Evolutionary conservation across 2,888 invertebrate species (phyloP), one percentile per base, ranked within the genome.

Genomic region (Gari tellinella): DNA sequence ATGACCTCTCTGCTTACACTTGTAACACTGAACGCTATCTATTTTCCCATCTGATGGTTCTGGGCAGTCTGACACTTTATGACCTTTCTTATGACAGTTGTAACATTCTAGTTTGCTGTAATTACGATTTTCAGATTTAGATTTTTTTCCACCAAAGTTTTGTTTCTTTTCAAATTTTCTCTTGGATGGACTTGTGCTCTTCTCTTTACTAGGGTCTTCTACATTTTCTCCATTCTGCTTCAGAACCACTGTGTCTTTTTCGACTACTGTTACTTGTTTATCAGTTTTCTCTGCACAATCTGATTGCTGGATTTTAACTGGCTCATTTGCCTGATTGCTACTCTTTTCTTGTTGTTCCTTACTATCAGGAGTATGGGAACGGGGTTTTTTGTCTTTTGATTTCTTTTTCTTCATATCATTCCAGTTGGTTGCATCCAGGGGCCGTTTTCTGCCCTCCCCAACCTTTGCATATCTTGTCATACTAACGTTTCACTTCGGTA

Each of bases 41-140:
- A 55, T 31, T 25, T 60, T 55, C 0, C 63, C 75, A 49, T 62
- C 66, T 14, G 62, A 40, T 38, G 62, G 64, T 10, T 95, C 94
- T 0, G 97, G 96, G 92, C 97, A 97, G 75, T 96, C 95, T 0
- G 96, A 95, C 31, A 97, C 92, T 81, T 95, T 94, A 88, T 97
- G 97, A 0, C 97, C 97, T 8, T 95, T 94, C 91, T 95, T 94
- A 15, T 95, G 92, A 89, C 97, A 97, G 82, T 96, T 95, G 88
- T 95, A 96, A 89, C 97, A 97, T 51, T 46, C 40, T n/a, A 43
- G 10, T 21, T 67, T n/a, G 12, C 12, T 23, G 49, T 15, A 19
- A 5, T 60, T 48, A 37, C 19, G 37, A 19, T 57, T 43, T 21
- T 21, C 4, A 12, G 48, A 48, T 26, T 61, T 15, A 19, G 26